Base-by-base conservation (phyloP, 2,888 invertebrate genomes). In the Drosophila nigricruria region DNA sequence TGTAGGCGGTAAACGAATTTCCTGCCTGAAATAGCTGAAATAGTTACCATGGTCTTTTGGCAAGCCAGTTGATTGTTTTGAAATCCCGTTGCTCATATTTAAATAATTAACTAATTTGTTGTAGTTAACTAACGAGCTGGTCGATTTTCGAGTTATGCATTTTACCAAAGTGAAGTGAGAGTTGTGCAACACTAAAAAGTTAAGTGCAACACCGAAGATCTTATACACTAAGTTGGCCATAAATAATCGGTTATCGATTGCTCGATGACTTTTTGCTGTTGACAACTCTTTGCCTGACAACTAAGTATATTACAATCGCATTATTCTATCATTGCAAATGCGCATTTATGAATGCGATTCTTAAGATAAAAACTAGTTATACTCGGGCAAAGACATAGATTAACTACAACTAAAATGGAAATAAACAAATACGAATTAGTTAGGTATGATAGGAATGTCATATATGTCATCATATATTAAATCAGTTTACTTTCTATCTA, bases 81-180 rank as follows among this genome's bases (percentile, higher is more conserved):
- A 59, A 59, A 42, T 52, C 1, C 30, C 59, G 54, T 49, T 42
- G 36, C 16, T 58, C 20, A 58, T 34, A 52, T 67, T 52, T 38
- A 60, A 67, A 54, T 32, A 50, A 54, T 59, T 67, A 54, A 60
- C 69, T 60, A 30, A 32, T 60, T 49, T 59, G 30, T 3, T 36
- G 43, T n/a, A n/a, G 50, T 14, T 38, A 38, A 34, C 45, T 66
- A 38, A 57, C 56, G 23, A 40, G 18, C 34, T 12, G 38, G 10
- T n/a, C 32, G 32, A 36, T 43, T n/a, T 32, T 32, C 5, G 36
- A 58, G 43, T n/a, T 52, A 47, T 68, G 43, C 45, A 67, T 30
- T 52, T 66, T n/a, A 36, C 36, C 23, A 36, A n/a, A 25, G 12
- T 23, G 32, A 30, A 23, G 56, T 58, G 40, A 32, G 53, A 42